A percentile compares a stretch with the other conserved stretches of the same genome.
Evolutionary conservation across 2,888 invertebrate species (phyloP).

Genomic region (Cybosia mesomella): DNA sequence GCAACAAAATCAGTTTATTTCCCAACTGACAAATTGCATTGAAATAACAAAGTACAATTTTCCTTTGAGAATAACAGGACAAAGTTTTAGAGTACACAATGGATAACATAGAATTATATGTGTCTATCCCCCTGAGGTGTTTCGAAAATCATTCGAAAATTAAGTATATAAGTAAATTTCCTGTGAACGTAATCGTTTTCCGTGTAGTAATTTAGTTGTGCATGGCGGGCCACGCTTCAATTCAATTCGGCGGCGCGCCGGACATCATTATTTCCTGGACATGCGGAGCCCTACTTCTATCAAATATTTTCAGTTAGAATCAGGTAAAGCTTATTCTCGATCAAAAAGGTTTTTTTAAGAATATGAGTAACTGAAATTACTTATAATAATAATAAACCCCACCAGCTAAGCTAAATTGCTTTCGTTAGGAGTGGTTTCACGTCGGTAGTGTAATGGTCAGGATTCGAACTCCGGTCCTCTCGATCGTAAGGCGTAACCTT

Average conservation of each 20-base stretch:
- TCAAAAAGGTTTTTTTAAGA: neutral
- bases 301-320: conserved; percentile 6
- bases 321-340: neutral
- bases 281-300: conserved; percentile 41
- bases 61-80: conserved; percentile 74
- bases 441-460: too few species aligned
- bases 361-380: too few species aligned
- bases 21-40: conserved; percentile 81
- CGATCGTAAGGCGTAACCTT: too few species aligned
- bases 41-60: conserved; percentile 78
- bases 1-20: conserved; percentile 84
- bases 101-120: conserved; percentile 49
- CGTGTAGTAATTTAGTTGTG: conserved; percentile 69
- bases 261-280: conserved; percentile 78
- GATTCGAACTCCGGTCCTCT: too few species aligned
- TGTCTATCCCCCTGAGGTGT: conserved; percentile 18
- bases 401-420: too few species aligned
- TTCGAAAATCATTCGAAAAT: conserved; percentile 56
- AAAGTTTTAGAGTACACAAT: conserved; percentile 65
- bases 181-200: conserved; percentile 69
- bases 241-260: conserved; percentile 72
- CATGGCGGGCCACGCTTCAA: conserved; percentile 63
- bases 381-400: too few species aligned
- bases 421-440: too few species aligned
- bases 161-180: conserved; percentile 70